Evolutionary conservation across 2,113 vertebrate species (phyloP).

Genomic region (Aphyosemion australe): DNA sequence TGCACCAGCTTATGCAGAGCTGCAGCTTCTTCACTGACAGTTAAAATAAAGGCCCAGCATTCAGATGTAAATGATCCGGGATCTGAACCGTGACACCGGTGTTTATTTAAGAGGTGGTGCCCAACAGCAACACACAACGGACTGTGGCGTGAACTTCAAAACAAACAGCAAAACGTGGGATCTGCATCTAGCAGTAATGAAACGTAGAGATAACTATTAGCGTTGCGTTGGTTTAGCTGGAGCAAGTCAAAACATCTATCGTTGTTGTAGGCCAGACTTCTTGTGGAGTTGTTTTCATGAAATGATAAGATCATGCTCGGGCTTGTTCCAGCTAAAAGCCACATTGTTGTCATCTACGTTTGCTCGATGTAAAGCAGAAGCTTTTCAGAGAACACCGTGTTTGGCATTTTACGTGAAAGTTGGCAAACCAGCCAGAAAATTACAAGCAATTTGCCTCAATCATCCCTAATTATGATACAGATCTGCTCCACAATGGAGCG

Average conservation of each 20-base stretch:
- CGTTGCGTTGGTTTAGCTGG: neutral
- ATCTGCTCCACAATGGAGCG: conserved; percentile 65
- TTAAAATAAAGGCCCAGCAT: conserved; percentile 35
- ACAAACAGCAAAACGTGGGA: neutral
- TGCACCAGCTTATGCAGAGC: conserved; percentile 4
- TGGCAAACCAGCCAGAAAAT: conserved; percentile 68
- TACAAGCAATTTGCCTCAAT: conserved; percentile 70
- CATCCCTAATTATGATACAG: conserved; percentile 73
- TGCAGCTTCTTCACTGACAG: conserved; percentile 41
- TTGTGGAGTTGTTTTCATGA: neutral
- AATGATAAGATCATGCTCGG: conserved; percentile 9
- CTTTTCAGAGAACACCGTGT: conserved; percentile 38
- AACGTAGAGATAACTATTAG: conserved; percentile 5
- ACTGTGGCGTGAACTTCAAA: neutral
- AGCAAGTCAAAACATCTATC: neutral
- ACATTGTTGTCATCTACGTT: conserved; percentile 2
- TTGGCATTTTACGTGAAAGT: conserved; percentile 60
- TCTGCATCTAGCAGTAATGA: conserved; percentile 8
- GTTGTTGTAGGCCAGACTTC: neutral
- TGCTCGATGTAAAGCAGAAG: neutral
- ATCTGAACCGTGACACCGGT: conserved; percentile 54
- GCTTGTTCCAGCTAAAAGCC: neutral
- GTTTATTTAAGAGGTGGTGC: conserved; percentile 66
- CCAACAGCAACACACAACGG: conserved; percentile 29
- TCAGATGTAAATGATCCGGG: conserved; percentile 57